Conservation (phyloP, 2,888 invertebrate genomes). For the Melanargia galathea region DNA sequence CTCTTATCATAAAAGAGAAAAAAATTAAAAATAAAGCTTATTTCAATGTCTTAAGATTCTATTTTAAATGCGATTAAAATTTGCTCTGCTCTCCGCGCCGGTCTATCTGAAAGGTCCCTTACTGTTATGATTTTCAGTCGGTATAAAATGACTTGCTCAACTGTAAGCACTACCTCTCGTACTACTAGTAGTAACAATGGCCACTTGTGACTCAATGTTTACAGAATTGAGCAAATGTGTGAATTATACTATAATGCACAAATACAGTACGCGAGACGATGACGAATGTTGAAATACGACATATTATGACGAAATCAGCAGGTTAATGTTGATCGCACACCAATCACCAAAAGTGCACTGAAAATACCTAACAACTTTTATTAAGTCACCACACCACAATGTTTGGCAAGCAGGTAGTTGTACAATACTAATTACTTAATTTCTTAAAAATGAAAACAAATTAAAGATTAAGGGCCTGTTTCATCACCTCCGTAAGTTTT, state of each 20-base stretch:
- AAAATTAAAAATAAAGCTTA: no score
- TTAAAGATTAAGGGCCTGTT: background rate
- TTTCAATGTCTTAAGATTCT: no score
- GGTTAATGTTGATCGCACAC: background rate
- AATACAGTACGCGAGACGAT: background rate
- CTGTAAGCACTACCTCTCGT: no score
- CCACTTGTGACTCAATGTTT: constrained; percentile 10
- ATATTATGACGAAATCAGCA: background rate
- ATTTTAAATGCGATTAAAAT: no score
- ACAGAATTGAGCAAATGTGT: background rate
- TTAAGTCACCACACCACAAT: background rate
- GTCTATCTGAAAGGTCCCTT: no score
- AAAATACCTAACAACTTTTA: no score
- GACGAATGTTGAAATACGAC: constrained; percentile 11
- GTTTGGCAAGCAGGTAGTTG: background rate
- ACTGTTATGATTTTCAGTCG: no score
- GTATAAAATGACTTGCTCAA: no score
- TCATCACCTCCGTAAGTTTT: no score
- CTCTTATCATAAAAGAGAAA: no score
- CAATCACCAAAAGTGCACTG: no score
- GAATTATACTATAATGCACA: constrained; percentile 3
- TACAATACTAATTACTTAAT: background rate
- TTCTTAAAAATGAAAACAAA: background rate
- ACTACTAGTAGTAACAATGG: background rate
- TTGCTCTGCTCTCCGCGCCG: no score